Evolutionary conservation across 2,888 invertebrate species (phyloP).

Genomic region (Sycophila texana): DNA sequence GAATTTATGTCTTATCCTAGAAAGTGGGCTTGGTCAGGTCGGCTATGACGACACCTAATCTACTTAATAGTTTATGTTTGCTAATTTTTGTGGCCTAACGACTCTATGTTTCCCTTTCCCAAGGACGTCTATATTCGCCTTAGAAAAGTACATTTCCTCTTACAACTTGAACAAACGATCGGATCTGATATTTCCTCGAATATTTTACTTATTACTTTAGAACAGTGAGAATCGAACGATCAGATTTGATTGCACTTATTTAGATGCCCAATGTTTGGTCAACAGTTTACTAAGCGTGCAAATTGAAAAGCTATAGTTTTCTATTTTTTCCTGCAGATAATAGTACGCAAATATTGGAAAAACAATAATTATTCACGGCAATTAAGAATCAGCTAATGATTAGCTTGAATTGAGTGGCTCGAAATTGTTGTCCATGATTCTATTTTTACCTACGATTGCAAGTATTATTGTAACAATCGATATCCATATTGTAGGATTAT

Average conservation of each 20-base stretch:
- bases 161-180: not conserved
- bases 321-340: not conserved
- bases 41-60: constrained; percentile 27
- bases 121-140: constrained; percentile 22
- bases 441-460: constrained; percentile 19
- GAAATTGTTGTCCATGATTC: constrained; percentile 17
- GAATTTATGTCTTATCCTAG: constrained; percentile 25
- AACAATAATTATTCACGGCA: not conserved
- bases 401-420: not conserved
- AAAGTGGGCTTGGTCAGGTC: constrained; percentile 22
- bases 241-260: no score
- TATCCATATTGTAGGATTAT: no score
- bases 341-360: not conserved
- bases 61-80: constrained; percentile 34
- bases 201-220: no score
- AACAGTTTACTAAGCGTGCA: no score
- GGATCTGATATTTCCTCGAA: no score
- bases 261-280: no score
- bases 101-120: not conserved
- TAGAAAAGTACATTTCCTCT: constrained; percentile 1
- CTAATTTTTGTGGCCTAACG: constrained; percentile 26
- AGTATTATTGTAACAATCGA: constrained; percentile 33
- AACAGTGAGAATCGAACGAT: no score
- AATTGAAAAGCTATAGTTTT: no score
- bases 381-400: not conserved